A percentile compares a stretch with the other conserved stretches of the same genome.
These are phyloP conservation scores for Philereme transversata DNA, from an alignment of 2,888 invertebrate species.

Conservation along the genomic window DNA sequence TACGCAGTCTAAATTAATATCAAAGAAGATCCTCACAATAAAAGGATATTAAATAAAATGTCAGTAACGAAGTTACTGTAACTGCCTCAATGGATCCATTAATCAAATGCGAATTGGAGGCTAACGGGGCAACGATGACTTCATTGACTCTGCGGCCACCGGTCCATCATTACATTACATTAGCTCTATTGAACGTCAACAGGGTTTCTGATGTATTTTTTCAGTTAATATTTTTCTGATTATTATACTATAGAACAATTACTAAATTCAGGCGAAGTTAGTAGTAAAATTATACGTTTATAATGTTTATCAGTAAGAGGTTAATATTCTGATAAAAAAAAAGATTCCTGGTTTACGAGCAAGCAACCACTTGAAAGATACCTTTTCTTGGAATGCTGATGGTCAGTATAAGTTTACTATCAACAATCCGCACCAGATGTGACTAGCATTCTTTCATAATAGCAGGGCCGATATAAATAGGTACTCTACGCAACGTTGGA, in stretches of 20 bases:
- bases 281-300: no score
- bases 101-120: slow-evolving; percentile 2
- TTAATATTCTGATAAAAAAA: no score
- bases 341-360: slow-evolving; percentile 1
- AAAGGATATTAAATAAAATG: background rate
- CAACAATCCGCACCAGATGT: slow-evolving; percentile 38
- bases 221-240: background rate
- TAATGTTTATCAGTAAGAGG: no score
- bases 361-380: slow-evolving; percentile 12
- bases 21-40: no score
- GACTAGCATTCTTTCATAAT: slow-evolving; percentile 37
- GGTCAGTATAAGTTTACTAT: slow-evolving; percentile 21
- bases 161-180: background rate
- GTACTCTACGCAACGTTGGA: slow-evolving; percentile 32
- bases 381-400: slow-evolving; percentile 5
- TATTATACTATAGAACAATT: background rate
- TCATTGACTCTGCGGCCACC: background rate
- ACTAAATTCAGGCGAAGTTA: background rate
- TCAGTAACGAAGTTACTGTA: background rate
- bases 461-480: slow-evolving; percentile 52
- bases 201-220: background rate
- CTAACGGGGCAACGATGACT: background rate
- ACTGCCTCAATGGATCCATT: background rate
- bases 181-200: background rate
- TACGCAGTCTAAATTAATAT: no score